Conservation (phyloP, 2,797 vertebrate species). For the Pipistrellus nathusii region DNA sequence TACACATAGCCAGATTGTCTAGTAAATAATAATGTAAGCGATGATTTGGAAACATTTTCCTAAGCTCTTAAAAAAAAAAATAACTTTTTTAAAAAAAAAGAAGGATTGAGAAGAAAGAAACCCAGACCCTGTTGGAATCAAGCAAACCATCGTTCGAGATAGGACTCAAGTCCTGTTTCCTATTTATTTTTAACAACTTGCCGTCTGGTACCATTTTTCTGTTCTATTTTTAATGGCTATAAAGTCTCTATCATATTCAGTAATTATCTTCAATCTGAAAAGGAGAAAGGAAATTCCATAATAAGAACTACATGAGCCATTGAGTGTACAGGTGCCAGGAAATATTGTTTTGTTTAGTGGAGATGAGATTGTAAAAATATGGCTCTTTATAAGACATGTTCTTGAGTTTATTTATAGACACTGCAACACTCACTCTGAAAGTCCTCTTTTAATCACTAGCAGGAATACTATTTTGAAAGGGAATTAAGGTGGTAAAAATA, state of each 20-base stretch:
- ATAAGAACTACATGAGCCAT: slow-evolving; percentile 79
- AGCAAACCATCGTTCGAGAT: neutral
- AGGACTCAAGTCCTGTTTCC: slow-evolving; percentile 76
- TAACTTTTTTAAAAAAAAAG: neutral
- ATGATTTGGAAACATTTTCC: neutral
- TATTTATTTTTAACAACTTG: slow-evolving; percentile 85
- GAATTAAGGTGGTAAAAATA: slow-evolving; percentile 70
- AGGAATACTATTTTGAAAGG: slow-evolving; percentile 73
- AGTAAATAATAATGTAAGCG: slow-evolving; percentile 40
- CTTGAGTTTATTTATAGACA: slow-evolving; percentile 82
- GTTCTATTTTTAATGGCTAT: slow-evolving; percentile 84
- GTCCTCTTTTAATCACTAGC: slow-evolving; percentile 79
- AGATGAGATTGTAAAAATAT: slow-evolving; percentile 82
- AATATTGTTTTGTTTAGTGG: slow-evolving; percentile 83
- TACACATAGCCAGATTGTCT: slow-evolving; percentile 1
- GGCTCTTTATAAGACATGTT: slow-evolving; percentile 73
- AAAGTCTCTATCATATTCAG: slow-evolving; percentile 83
- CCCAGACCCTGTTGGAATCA: neutral
- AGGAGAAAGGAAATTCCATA: slow-evolving; percentile 85
- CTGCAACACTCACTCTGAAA: slow-evolving; percentile 72
- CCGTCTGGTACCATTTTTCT: slow-evolving; percentile 88
- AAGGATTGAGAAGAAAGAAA: slow-evolving; percentile 50
- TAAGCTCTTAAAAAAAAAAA: slow-evolving; percentile 16
- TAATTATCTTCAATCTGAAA: slow-evolving; percentile 87
- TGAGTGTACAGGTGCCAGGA: slow-evolving; percentile 82